Evolutionary conservation across 2,888 invertebrate species (phyloP), one percentile per base, ranked within the genome.

Genomic region (Agrotis clavis): DNA sequence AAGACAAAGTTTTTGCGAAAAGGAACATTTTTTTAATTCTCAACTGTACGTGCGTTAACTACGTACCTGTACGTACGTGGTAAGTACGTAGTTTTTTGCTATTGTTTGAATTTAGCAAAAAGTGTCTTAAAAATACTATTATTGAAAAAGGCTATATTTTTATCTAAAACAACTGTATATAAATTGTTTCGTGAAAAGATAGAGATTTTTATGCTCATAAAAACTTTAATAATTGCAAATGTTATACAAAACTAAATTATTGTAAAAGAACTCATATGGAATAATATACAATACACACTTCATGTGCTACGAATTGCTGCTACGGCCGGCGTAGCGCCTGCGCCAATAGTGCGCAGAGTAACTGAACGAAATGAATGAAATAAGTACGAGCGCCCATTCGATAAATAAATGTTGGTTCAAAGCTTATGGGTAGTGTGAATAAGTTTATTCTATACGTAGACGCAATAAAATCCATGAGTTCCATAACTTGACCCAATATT

Each of bases 11-110:
- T 90, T 87, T 87, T 84, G 83, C 86, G 85, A 89, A 88, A 86
- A 82, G 80, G 80, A 73, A 86, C 84, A 88, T 88, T 89, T 90
- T n/a, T 90, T 90, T 41, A 86, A 90, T 86, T 85, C 79, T 85
- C 78, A 77, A 74, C 77, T 84, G 84, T 89, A 89, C 89, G 87
- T 89, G 90, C 77, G 77, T 79, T 83, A 88, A 86, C 84, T 85
- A 87, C 87, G 90, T 90, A 85, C 88, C 87, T 74, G 87, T 83
- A 74, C 78, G 90, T 85, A 89, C 87, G 82, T 86, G 90, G 90
- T n/a, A n/a, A n/a, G n/a, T 82, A 89, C 90, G 85, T 74, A 82
- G 85, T 82, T 87, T 86, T 84, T 77, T 77, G 79, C 84, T 86
- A 86, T 89, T 86, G 85, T 87, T 87, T 82, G 78, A 83, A 70